Conservation (phyloP, 2,888 invertebrate species). For the Drosophila demipolita region DNA sequence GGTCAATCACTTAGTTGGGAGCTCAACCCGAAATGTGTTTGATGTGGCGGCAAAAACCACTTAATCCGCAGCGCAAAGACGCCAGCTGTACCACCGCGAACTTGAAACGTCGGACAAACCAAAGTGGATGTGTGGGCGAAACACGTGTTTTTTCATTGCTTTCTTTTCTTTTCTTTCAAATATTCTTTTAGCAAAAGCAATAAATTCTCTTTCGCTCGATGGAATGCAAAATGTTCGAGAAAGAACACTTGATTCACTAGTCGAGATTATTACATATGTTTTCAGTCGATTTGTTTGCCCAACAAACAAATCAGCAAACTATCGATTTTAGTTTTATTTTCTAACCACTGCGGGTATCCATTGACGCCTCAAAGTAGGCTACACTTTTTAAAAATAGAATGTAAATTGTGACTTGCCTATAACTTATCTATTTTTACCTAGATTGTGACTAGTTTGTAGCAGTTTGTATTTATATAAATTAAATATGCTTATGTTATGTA, state of each 20-base stretch:
- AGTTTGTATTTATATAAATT: not conserved
- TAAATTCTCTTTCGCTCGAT: not conserved
- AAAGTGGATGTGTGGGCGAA: conserved; percentile 2
- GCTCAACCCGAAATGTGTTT: conserved; percentile 30
- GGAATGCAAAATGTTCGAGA: not conserved
- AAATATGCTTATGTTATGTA: not conserved
- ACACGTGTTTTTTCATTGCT: not conserved
- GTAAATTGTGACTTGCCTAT: not conserved
- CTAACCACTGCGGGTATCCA: not conserved
- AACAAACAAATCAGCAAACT: not conserved
- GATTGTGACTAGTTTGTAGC: not conserved
- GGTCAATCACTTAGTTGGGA: conserved; percentile 61
- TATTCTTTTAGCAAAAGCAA: conserved; percentile 1
- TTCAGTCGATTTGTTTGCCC: conserved; percentile 6
- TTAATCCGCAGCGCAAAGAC: conserved; percentile 40
- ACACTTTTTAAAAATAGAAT: not conserved
- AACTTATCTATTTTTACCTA: not conserved
- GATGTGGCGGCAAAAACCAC: conserved; percentile 48
- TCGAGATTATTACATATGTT: conserved; percentile 2
- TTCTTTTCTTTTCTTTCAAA: not conserved
- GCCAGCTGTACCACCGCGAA: conserved; percentile 44
- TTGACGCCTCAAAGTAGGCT: not conserved
- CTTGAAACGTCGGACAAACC: conserved; percentile 22
- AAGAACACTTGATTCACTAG: not conserved
- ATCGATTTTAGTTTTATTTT: conserved; percentile 1